Base-by-base conservation (phyloP, 2,797 vertebrate genomes). In the Paguma larvata region DNA sequence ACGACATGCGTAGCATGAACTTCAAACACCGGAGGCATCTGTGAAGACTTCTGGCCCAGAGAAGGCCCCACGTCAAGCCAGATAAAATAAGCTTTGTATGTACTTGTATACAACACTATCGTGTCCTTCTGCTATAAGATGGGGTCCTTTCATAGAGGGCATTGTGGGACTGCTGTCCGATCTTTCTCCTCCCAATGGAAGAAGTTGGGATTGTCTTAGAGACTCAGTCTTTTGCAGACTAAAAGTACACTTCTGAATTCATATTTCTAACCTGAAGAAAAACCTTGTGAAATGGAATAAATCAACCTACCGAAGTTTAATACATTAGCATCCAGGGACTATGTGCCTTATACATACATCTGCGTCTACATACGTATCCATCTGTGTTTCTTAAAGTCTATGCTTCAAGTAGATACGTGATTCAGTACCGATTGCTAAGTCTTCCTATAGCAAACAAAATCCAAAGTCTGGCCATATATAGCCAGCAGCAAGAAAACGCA, bases 1-100 rank as follows among this genome's bases (percentile, higher is more conserved):
- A 48, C 5, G 84, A 70, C 44, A 88, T 63, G 7, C 78, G 5
- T 5, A 30, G 78, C 32, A 23, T 10, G 46, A 77, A 89, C 91
- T 68, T 89, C 75, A 91, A 92, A 96, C 19, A 90, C 77, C 59
- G n/a, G 87, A 44, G 30, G 25, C 32, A 65, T 75, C 80, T 75
- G 75, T n/a, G 67, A 27, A 85, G 65, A 38, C 48, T 46, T 73
- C 51, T 82, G 41, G 46, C 38, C 32, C 63, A 51, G 65, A 95
- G 34, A 94, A 94, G 79, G 41, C 34, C 34, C 27, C 93, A 85
- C n/a, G 30, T 41, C 82, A 92, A 92, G 41, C 9, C 56, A 27
- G 14, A 84, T 34, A 86, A 89, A 85, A 16, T 62, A 89, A 88
- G 34, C 27, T 27, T 25, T 34, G 48, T n/a, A 21, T 30, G 27